phyloP scores from a whole-genome alignment of 2,113 vertebrate genomes.

The Crypturellus undulatus region DNA sequence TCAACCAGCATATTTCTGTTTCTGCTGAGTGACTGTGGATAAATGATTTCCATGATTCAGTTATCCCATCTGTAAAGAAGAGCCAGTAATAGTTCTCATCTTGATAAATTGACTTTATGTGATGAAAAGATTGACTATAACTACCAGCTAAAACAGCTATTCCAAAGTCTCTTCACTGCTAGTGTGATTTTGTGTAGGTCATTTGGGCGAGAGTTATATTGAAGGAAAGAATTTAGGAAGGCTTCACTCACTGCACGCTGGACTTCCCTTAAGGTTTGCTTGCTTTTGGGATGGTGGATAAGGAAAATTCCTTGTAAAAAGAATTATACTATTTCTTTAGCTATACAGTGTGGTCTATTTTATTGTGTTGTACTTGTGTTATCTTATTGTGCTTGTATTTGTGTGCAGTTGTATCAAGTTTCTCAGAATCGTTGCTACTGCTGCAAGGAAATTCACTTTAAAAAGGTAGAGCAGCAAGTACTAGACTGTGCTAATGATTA shows the following conservation, averaged over 20 bases:
- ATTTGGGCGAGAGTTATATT: not conserved
- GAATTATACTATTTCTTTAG: not conserved
- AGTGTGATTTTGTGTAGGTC: not conserved
- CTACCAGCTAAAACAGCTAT: not conserved
- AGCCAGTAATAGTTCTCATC: not conserved
- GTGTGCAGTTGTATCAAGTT: not conserved
- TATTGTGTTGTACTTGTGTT: not conserved
- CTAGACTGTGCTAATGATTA: constrained; percentile 3
- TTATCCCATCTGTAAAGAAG: not conserved
- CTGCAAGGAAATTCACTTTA: not conserved
- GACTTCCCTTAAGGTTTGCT: not conserved
- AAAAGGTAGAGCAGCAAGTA: constrained; percentile 21
- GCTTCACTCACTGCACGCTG: not conserved
- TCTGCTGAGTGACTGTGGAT: not conserved
- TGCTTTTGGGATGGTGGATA: not conserved
- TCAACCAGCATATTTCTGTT: not conserved
- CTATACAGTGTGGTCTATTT: rapidly evolving
- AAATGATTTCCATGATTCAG: not conserved
- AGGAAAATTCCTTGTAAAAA: not conserved
- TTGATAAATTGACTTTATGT: not conserved
- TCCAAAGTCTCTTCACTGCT: not conserved
- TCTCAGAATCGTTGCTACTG: not conserved
- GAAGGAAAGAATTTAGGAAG: not conserved
- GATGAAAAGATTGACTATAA: not conserved
- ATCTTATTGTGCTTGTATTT: not conserved